Evolutionary conservation across 2,113 vertebrate genomes (phyloP).

Genomic region (Nannospalax galili): DNA sequence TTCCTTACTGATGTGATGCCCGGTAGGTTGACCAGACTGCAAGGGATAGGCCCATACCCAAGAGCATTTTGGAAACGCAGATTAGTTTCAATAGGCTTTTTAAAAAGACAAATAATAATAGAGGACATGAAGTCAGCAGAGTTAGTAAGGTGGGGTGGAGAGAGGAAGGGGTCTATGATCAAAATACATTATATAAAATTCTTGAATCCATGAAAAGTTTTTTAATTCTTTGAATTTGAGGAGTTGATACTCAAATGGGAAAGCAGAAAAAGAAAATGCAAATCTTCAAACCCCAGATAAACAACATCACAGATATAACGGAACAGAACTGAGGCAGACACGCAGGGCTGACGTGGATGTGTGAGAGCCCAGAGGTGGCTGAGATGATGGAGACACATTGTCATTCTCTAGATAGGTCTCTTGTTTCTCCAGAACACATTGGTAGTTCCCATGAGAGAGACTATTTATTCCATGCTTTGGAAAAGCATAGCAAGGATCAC

Average conservation of each 20-base stretch:
- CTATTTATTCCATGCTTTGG: not conserved
- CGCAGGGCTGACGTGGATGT: accelerated
- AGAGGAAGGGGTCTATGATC: too few relatives aligned
- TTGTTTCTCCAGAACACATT: not conserved
- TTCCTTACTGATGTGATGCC: too few relatives aligned
- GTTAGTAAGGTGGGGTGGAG: too few relatives aligned
- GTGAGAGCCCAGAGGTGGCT: not conserved
- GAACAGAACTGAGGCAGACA: not conserved
- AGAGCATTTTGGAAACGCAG: too few relatives aligned
- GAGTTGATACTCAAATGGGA: not conserved
- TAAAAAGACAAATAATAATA: too few relatives aligned
- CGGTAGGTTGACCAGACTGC: too few relatives aligned
- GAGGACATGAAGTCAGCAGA: too few relatives aligned
- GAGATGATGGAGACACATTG: not conserved
- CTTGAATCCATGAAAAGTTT: too few relatives aligned
- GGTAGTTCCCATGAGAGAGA: not conserved
- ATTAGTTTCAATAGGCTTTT: too few relatives aligned
- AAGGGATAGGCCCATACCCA: too few relatives aligned
- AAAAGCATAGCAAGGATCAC: constrained; percentile 17
- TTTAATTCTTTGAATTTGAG: not conserved
- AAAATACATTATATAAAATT: too few relatives aligned
- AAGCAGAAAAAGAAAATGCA: not conserved
- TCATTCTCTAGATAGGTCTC: not conserved
- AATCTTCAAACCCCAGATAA: not conserved
- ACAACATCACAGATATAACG: not conserved